Conservation (phyloP, 2,888 invertebrate genomes). For the Ophion costatus region DNA sequence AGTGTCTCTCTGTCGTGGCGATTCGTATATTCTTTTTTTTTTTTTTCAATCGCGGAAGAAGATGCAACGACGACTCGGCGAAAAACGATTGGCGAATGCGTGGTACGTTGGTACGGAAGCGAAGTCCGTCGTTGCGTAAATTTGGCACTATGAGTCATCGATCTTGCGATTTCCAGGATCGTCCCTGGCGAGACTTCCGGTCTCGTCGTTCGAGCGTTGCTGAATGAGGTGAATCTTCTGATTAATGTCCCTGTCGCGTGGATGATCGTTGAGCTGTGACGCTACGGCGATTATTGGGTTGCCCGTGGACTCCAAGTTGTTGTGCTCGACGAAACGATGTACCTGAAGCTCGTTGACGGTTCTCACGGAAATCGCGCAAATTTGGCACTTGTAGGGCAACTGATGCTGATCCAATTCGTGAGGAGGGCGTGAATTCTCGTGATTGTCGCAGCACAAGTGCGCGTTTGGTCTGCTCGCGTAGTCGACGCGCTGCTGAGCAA, state of each 20-base stretch:
- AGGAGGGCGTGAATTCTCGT: slow-evolving; percentile 50
- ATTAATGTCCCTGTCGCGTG: slow-evolving; percentile 62
- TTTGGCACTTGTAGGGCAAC: slow-evolving; percentile 76
- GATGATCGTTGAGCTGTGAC: slow-evolving; percentile 69
- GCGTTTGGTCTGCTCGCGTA: slow-evolving; percentile 65
- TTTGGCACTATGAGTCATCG: slow-evolving; percentile 89
- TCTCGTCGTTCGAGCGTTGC: slow-evolving; percentile 83
- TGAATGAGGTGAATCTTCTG: slow-evolving; percentile 82
- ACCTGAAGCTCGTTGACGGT: slow-evolving; percentile 78
- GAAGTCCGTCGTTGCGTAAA: slow-evolving; percentile 65
- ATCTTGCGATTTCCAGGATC: slow-evolving; percentile 85
- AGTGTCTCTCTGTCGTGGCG: neutral
- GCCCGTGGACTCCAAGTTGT: slow-evolving; percentile 16
- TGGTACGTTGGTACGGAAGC: neutral
- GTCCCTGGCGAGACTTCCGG: slow-evolving; percentile 77
- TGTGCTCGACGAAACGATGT: slow-evolving; percentile 80
- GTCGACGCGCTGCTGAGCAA: slow-evolving; percentile 67
- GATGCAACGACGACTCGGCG: slow-evolving; percentile 11
- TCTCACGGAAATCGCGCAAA: slow-evolving; percentile 76
- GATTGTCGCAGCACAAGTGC: slow-evolving; percentile 12
- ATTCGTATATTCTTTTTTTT: neutral
- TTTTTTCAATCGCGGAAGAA: neutral
- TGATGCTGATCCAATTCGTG: slow-evolving; percentile 60
- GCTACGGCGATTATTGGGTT: slow-evolving; percentile 64
- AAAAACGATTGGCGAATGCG: too few relatives aligned